Evolutionary conservation across 2,888 invertebrate genomes (phyloP).

Genomic region (Plusia festucae): DNA sequence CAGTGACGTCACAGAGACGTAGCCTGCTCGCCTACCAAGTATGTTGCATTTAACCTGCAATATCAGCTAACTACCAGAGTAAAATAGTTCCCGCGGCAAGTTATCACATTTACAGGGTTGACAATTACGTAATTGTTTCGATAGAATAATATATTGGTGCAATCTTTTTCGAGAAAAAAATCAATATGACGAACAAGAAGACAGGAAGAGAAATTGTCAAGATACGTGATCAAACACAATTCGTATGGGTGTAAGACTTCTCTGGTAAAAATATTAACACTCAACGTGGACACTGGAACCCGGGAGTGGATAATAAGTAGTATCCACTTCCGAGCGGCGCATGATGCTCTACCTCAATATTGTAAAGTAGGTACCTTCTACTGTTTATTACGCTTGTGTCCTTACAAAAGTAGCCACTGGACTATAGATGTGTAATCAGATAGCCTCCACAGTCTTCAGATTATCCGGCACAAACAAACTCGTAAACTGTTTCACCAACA

Average conservation of each 20-base stretch:
- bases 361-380: neutral
- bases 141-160: neutral
- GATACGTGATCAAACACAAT: too few relatives aligned
- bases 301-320: too few relatives aligned
- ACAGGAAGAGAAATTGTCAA: too few relatives aligned
- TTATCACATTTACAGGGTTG: neutral
- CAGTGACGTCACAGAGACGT: neutral
- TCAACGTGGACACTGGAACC: too few relatives aligned
- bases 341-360: neutral
- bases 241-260: too few relatives aligned
- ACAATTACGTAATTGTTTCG: neutral
- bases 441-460: neutral
- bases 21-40: neutral
- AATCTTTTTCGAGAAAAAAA: neutral
- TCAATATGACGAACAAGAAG: too few relatives aligned
- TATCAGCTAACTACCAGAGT: neutral
- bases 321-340: neutral
- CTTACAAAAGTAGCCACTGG: neutral
- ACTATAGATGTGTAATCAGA: constrained; percentile 8
- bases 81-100: neutral
- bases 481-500: constrained; percentile 21
- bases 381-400: neutral
- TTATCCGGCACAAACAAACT: constrained; percentile 24
- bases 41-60: neutral
- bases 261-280: neutral